phyloP scores from a whole-genome alignment of 2,888 invertebrate genomes.

The Geotrupes spiniger region DNA sequence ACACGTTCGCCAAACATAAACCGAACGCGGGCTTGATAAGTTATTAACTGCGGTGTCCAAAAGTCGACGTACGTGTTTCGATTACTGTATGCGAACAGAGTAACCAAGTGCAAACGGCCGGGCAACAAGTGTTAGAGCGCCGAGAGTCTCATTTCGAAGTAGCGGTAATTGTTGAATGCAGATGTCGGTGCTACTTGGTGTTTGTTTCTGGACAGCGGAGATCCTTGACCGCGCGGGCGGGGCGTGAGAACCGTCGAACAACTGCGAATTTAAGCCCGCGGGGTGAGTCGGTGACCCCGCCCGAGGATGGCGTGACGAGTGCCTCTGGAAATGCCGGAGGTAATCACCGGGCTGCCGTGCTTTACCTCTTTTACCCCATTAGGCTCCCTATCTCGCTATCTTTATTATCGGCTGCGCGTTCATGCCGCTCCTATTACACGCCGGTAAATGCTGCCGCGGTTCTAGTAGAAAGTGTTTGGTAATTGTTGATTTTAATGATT shows the following conservation, averaged over 20 bases:
- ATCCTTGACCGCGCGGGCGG: constrained; percentile 34
- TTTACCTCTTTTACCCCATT: constrained; percentile 17
- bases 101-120: background rate
- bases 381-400: constrained; percentile 2
- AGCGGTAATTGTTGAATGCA: constrained; percentile 14
- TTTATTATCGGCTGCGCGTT: constrained; percentile 3
- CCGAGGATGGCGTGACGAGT: constrained; percentile 23
- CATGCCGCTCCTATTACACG: constrained; percentile 1
- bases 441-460: background rate
- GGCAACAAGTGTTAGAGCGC: constrained; percentile 2
- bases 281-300: constrained; percentile 30
- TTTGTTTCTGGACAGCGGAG: constrained; percentile 19
- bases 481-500: constrained; percentile 1
- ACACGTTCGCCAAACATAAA: constrained; percentile 3
- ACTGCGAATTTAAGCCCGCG: constrained; percentile 26
- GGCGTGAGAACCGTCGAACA: constrained; percentile 29
- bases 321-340: constrained; percentile 23
- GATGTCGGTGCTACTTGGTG: constrained; percentile 13
- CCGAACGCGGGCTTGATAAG: constrained; percentile 9
- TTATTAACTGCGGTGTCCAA: constrained; percentile 11
- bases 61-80: too few relatives aligned
- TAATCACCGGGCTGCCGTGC: constrained; percentile 19
- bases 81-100: too few relatives aligned
- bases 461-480: background rate
- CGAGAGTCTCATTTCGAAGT: constrained; percentile 6